A percentile compares a stretch with the other conserved stretches of the same genome.
phyloP scores from a whole-genome alignment of 2,888 invertebrate species.

The Sicus ferrugineus region DNA sequence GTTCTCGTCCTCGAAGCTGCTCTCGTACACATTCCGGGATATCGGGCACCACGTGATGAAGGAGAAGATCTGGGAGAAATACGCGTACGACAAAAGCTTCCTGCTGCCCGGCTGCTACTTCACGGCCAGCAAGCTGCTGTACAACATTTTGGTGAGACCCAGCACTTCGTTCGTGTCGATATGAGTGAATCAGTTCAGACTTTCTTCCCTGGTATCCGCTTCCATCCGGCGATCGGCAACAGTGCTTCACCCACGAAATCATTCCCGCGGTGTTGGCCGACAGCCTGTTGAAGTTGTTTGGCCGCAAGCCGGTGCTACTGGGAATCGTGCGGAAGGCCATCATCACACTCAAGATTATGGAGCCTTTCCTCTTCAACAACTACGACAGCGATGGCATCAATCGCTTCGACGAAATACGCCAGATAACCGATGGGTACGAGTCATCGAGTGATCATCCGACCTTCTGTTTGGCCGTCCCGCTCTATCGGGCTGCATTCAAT shows the following conservation, averaged over 20 bases:
- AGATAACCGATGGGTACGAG: slow-evolving; percentile 43
- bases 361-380: slow-evolving; percentile 52
- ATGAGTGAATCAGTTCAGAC: no score
- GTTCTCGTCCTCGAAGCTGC: not conserved
- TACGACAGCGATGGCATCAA: slow-evolving; percentile 49
- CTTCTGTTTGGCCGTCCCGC: no score
- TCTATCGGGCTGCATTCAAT: no score
- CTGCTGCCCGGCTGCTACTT: slow-evolving; percentile 20
- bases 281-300: slow-evolving; percentile 41
- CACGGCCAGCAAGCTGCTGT: not conserved
- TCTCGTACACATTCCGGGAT: not conserved
- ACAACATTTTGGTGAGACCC: not conserved
- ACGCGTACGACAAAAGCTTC: slow-evolving; percentile 28
- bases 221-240: not conserved
- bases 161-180: no score
- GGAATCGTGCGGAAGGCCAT: slow-evolving; percentile 46
- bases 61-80: slow-evolving; percentile 2
- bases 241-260: slow-evolving; percentile 50
- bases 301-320: slow-evolving; percentile 49
- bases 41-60: not conserved
- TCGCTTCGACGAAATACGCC: slow-evolving; percentile 34
- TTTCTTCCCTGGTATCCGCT: not conserved
- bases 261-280: slow-evolving; percentile 50
- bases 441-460: no score
- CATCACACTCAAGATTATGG: slow-evolving; percentile 47